Evolutionary conservation across 2,797 vertebrate genomes (phyloP), one percentile per base, ranked within the genome.

Genomic region (Vipera ursinii): DNA sequence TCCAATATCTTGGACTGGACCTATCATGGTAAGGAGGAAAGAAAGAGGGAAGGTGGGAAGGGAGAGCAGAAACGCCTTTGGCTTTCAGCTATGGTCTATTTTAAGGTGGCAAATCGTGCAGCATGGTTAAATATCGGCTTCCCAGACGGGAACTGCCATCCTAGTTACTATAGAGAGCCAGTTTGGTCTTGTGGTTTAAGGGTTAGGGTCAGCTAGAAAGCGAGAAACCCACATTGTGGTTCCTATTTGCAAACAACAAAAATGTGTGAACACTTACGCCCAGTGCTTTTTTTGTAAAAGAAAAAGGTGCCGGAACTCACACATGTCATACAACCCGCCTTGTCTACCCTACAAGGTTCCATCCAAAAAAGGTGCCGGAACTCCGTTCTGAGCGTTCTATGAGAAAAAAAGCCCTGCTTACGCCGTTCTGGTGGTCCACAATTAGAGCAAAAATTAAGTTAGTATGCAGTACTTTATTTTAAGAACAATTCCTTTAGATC

Each of bases 21-120:
- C 0, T 98, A 98, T 93, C 73, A 96, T 97, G 97, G 98, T 98
- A 97, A 97, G 38, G 10, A 51, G 28, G 8, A 13, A 26, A 26
- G 0, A 73, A 86, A 7, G 59, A 17, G 1, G 13, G 90, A 48
- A 12, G 0, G 1, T 17, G 59, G 20, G 28, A 4, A 15, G 6
- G 2, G 56, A 8, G 0, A 0, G 3, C 8, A 1, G 4, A 8
- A 44, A 17, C 0, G 0, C 14, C 3, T 61, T 15, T n/a, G 44
- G 44, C 59, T 22, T 24, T 24, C 4, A 2, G n/a, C 78, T 7
- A n/a, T 22, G 8, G 4, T 12, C 3, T 63, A 3, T 20, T 26
- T 22, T 22, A 48, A 32, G 32, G 4, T 17, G 3, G 44, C 22
- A 10, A 2, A 4, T 28, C 5, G 56, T 22, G 17, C 10, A 32